Base-by-base conservation (phyloP, 1,140 invertebrate genomes). In the Acromyrmex charruanus region DNA sequence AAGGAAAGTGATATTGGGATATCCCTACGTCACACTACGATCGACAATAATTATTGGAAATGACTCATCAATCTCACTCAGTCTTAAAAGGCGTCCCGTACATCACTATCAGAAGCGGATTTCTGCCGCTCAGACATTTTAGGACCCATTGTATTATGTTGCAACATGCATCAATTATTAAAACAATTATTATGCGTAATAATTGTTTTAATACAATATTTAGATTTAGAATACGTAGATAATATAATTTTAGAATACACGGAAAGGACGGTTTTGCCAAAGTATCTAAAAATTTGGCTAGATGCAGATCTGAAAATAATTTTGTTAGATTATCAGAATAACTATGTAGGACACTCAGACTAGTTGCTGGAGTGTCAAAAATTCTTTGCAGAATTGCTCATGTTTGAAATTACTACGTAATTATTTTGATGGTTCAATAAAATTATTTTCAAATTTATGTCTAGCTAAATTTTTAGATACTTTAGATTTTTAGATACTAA, bases 51-150 rank as follows among this genome's bases (percentile, higher is more conserved):
- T 77, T 79, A 85, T 68, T 44, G 59, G 25, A 66, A 85, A 79
- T 68, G 82, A 85, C 74, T 49, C 49, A 75, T 84, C 80, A 51
- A 84, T 84, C 80, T 84, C 55, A 71, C 69, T 49, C 69, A 39
- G 39, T 44, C 28, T 84, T 35, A 25, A 75, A 49, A 49, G 25
- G 7, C 6, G 7, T 31, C 35, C 39, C 14, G 25, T 75, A 63
- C 55, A 61, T 82, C 35, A 44, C 4, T 28, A 71, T 59, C 39
- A 25, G 39, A 69, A 53, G 5, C 14, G n/a, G 16, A 31, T 75
- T 74, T 72, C 12, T 39, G 6, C 35, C 2, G 6, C 16, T 66
- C 66, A 53, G 16, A 49, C 31, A 28, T 71, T 71, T 66, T n/a
- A 28, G 18, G 3, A 44, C 35, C 28, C 77, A n/a, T 1, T 7